Conservation (phyloP, 2,888 invertebrate species). For the Amaurobius ferox region DNA sequence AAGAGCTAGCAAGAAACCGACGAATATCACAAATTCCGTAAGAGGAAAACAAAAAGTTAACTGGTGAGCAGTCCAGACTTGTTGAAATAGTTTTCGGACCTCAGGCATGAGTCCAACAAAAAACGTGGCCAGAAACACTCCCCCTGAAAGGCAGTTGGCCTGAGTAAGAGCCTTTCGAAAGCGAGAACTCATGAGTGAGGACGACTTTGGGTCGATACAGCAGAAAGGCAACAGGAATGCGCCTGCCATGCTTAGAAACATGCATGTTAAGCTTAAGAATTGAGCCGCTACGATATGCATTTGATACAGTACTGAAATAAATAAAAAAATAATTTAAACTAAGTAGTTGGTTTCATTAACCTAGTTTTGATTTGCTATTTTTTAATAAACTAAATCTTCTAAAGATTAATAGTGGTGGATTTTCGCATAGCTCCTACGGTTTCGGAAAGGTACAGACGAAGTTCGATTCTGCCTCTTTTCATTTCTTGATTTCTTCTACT, state of each 20-base stretch:
- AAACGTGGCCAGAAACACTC: slow-evolving; percentile 77
- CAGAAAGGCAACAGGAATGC: slow-evolving; percentile 67
- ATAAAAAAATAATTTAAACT: too few relatives aligned
- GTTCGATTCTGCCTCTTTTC: too few relatives aligned
- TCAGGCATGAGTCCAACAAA: slow-evolving; percentile 77
- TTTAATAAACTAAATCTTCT: too few relatives aligned
- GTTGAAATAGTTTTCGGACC: slow-evolving; percentile 75
- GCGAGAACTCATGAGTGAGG: slow-evolving; percentile 34
- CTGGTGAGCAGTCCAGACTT: slow-evolving; percentile 58
- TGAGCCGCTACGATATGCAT: slow-evolving; percentile 73
- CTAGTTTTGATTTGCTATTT: too few relatives aligned
- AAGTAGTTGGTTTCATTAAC: too few relatives aligned
- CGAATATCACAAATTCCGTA: slow-evolving; percentile 74
- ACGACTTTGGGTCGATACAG: slow-evolving; percentile 54
- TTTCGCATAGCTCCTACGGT: too few relatives aligned
- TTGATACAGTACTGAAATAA: neutral
- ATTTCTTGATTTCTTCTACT: too few relatives aligned
- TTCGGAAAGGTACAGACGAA: too few relatives aligned
- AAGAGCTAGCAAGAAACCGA: slow-evolving; percentile 75
- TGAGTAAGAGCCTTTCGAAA: slow-evolving; percentile 71
- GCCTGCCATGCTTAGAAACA: slow-evolving; percentile 72
- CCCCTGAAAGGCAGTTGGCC: slow-evolving; percentile 77
- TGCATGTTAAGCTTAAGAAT: slow-evolving; percentile 49
- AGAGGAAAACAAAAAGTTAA: slow-evolving; percentile 71
- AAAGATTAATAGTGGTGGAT: too few relatives aligned